Percentiles rank a stretch among this genome's conserved stretches.
These are phyloP conservation scores for Acomys russatus DNA, from an alignment of 2,797 vertebrate species.

Conservation along the genomic window DNA sequence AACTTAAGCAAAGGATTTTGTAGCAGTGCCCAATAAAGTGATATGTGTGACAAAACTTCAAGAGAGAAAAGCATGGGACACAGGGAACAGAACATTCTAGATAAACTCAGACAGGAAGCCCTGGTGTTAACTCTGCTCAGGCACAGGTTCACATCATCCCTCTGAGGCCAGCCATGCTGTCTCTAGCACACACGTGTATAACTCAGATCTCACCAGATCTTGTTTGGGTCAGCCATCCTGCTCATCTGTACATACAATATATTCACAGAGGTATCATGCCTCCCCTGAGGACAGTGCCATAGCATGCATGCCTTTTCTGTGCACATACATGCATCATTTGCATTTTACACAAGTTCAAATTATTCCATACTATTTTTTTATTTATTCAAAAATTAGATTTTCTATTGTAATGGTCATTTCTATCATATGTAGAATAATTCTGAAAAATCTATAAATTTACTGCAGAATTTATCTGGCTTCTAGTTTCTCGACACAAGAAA, in stretches of 20 bases:
- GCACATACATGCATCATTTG: neutral
- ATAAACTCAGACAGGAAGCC: neutral
- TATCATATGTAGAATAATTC: neutral
- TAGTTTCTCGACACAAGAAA: neutral
- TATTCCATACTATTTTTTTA: neutral
- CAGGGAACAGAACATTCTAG: neutral
- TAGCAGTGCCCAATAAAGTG: neutral
- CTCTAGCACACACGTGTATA: neutral
- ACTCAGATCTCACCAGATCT: neutral
- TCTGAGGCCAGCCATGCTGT: neutral
- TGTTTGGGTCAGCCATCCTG: neutral
- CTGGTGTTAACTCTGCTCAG: neutral
- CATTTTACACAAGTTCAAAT: neutral
- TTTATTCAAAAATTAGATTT: constrained; percentile 9
- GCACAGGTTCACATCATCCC: neutral
- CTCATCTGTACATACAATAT: neutral
- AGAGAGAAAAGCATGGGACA: neutral
- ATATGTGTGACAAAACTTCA: neutral
- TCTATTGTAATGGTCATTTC: neutral
- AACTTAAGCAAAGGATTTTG: neutral
- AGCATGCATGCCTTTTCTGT: neutral
- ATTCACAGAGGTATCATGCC: neutral
- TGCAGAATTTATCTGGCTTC: constrained; percentile 22
- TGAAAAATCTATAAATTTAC: neutral
- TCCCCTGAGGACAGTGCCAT: neutral